These are phyloP conservation scores for Acleris sparsana DNA, from an alignment of 2,888 invertebrate species.

Conservation along the genomic window DNA sequence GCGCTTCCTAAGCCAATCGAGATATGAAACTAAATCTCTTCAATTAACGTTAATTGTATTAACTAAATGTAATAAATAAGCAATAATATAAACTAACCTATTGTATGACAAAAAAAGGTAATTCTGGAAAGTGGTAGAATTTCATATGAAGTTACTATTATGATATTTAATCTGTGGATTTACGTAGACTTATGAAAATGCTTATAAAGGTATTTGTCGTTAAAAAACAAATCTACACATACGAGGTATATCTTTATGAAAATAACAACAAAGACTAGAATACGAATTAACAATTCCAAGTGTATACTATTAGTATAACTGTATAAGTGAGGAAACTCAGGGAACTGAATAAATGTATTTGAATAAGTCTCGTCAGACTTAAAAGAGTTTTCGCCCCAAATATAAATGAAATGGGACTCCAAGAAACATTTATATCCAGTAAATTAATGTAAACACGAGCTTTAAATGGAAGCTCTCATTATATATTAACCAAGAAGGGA, in stretches of 20 bases:
- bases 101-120: not conserved
- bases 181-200: too few species aligned
- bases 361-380: not conserved
- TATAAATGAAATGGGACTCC: constrained; percentile 41
- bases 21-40: constrained; percentile 17
- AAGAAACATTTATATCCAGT: constrained; percentile 55
- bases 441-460: constrained; percentile 77
- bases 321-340: not conserved
- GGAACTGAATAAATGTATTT: too few species aligned
- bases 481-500: constrained; percentile 75
- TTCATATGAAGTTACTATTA: too few species aligned
- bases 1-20: constrained; percentile 20
- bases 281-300: not conserved
- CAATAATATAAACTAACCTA: not conserved
- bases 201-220: too few species aligned
- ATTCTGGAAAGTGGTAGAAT: too few species aligned
- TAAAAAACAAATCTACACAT: too few species aligned
- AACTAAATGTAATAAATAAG: constrained; percentile 1
- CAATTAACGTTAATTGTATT: constrained; percentile 13
- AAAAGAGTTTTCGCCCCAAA: constrained; percentile 24
- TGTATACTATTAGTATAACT: not conserved
- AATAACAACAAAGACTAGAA: not conserved
- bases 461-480: constrained; percentile 70
- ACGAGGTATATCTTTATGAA: too few species aligned
- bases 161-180: too few species aligned